Percentiles rank a stretch among this genome's conserved stretches.
phyloP scores from a whole-genome alignment of 2,888 invertebrate species.

The Hirtodrosophila histrioides region DNA sequence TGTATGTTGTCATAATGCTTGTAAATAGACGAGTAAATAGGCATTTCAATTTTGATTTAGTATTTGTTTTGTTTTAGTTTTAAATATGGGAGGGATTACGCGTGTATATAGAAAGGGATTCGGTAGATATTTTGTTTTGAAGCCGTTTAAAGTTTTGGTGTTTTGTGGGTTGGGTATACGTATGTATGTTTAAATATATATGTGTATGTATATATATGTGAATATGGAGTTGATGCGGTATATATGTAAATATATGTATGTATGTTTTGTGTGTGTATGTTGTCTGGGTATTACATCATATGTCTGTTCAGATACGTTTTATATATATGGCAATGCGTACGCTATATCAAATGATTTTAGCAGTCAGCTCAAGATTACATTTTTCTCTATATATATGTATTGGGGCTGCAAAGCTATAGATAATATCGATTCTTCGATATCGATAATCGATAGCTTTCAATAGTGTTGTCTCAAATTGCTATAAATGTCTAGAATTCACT shows the following conservation, averaged over 20 bases:
- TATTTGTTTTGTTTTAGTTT: constrained; percentile 4
- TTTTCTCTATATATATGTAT: constrained; percentile 2
- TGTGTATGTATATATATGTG: background rate
- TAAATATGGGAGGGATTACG: constrained; percentile 48
- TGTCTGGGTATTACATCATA: constrained; percentile 51
- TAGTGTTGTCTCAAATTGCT: no score
- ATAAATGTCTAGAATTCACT: no score
- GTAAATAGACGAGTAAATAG: constrained; percentile 71
- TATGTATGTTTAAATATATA: constrained; percentile 6
- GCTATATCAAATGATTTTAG: constrained; percentile 21
- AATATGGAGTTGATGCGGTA: no score
- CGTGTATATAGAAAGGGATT: constrained; percentile 36
- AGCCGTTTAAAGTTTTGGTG: constrained; percentile 52
- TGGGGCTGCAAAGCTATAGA: no score
- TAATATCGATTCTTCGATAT: no score
- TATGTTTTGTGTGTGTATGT: constrained; percentile 23
- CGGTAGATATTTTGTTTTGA: constrained; percentile 50
- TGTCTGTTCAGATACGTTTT: constrained; percentile 69
- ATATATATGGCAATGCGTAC: constrained; percentile 36
- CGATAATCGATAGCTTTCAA: no score
- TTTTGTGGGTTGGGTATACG: constrained; percentile 26
- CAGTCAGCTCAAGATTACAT: constrained; percentile 19
- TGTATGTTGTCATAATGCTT: constrained; percentile 22
- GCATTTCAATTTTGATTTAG: constrained; percentile 58
- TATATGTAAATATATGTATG: constrained; percentile 22